Evolutionary conservation across 2,888 invertebrate genomes (phyloP).

Genomic region (Phymatocera aterrima): DNA sequence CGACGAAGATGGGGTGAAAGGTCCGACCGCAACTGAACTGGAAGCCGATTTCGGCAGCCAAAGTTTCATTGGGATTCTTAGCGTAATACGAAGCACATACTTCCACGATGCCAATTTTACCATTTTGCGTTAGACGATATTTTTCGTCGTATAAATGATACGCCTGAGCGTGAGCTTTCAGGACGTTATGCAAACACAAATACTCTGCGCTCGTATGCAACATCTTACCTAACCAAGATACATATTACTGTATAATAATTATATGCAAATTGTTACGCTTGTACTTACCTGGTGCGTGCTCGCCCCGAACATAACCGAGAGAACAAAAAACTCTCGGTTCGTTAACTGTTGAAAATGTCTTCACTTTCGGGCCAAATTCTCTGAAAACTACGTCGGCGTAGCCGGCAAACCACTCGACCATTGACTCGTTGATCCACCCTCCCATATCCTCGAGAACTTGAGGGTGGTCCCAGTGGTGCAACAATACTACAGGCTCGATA

Average conservation of each 20-base stretch:
- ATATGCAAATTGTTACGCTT: not conserved
- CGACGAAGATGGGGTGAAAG: conserved; percentile 75
- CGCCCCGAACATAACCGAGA: conserved; percentile 76
- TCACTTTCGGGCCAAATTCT: conserved; percentile 80
- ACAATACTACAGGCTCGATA: conserved; percentile 79
- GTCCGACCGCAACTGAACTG: conserved; percentile 75
- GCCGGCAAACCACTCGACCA: conserved; percentile 80
- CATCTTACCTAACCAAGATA: not conserved
- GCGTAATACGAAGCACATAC: conserved; percentile 53
- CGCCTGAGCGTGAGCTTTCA: conserved; percentile 85
- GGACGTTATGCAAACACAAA: conserved; percentile 82
- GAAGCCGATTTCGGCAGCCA: conserved; percentile 56
- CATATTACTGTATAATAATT: not conserved
- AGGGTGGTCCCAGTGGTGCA: conserved; percentile 78
- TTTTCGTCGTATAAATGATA: conserved; percentile 80
- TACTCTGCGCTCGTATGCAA: conserved; percentile 76
- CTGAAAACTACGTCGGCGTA: conserved; percentile 80
- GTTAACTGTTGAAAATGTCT: conserved; percentile 85
- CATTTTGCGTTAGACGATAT: conserved; percentile 78
- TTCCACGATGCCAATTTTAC: conserved; percentile 69
- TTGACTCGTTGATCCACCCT: conserved; percentile 82
- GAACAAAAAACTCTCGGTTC: conserved; percentile 81
- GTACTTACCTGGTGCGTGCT: conserved; percentile 59
- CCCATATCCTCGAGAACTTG: conserved; percentile 81
- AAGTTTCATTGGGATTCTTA: conserved; percentile 51